Percentiles rank a stretch among this genome's conserved stretches.
Evolutionary conservation across 2,888 invertebrate genomes (phyloP).

Genomic region (Caenorhabditis auriculariae): DNA sequence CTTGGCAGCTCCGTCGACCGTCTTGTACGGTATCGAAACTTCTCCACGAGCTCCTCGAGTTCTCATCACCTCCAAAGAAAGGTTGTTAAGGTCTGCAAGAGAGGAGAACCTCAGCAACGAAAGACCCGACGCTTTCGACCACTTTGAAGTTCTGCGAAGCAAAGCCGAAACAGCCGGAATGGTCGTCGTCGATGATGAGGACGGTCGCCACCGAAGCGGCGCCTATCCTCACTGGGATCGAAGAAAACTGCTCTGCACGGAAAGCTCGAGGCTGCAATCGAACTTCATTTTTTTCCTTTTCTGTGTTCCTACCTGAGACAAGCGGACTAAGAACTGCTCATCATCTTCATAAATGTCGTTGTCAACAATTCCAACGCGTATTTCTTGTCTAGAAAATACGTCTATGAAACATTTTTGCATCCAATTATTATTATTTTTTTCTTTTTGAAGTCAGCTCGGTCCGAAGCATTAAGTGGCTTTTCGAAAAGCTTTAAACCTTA

Average conservation of each 20-base stretch:
- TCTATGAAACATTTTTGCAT: background rate
- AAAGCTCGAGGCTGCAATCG: conserved; percentile 32
- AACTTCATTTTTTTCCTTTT: too few species aligned
- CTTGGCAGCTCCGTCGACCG: conserved; percentile 81
- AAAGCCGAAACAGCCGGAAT: conserved; percentile 93
- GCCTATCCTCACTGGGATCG: conserved; percentile 71
- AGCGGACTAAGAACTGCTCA: conserved; percentile 91
- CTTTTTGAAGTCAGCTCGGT: background rate
- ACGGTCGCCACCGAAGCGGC: conserved; percentile 89
- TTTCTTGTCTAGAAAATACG: conserved; percentile 71
- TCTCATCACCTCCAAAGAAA: conserved; percentile 17
- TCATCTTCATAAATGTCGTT: conserved; percentile 99
- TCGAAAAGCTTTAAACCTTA: background rate
- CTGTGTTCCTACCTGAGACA: conserved; percentile 66
- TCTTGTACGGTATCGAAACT: conserved; percentile 84
- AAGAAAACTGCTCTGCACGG: conserved; percentile 35
- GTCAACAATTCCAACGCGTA: conserved; percentile 89
- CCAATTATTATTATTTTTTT: background rate
- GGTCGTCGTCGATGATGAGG: conserved; percentile 97
- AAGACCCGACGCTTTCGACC: conserved; percentile 69
- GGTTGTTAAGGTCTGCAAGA: background rate
- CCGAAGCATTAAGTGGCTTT: background rate
- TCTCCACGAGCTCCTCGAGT: conserved; percentile 81
- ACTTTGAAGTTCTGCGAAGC: conserved; percentile 72
- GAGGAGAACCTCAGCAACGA: conserved; percentile 33